Conservation (phyloP, 1,140 invertebrate species). For the Amyelois transitella region DNA sequence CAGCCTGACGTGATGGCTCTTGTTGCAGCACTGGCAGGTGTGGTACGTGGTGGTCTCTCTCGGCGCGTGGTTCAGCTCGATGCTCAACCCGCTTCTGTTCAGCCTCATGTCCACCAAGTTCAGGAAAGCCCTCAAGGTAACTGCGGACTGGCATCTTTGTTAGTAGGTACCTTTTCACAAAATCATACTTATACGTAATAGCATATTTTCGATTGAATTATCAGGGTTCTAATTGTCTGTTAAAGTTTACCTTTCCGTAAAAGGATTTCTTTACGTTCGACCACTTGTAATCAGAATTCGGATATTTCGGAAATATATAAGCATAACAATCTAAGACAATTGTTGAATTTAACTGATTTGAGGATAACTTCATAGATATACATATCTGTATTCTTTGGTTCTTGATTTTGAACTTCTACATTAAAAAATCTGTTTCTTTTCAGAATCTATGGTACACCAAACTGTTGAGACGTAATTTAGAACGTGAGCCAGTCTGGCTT, state of each 20-base stretch:
- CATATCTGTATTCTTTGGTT: not conserved
- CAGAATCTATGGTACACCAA: not conserved
- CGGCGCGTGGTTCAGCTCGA: conserved; percentile 48
- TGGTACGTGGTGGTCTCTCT: conserved; percentile 30
- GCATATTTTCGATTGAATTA: too few relatives aligned
- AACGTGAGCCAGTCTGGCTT: too few relatives aligned
- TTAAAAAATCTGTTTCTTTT: not conserved
- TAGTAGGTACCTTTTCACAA: too few relatives aligned
- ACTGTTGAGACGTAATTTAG: not conserved
- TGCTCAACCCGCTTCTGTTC: conserved; percentile 54
- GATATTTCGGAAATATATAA: not conserved
- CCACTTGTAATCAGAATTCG: too few relatives aligned
- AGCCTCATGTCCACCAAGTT: conserved; percentile 61
- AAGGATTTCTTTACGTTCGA: too few relatives aligned
- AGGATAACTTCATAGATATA: not conserved
- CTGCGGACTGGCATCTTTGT: not conserved
- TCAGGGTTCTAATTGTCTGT: too few relatives aligned
- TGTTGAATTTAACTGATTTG: not conserved
- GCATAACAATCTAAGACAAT: not conserved
- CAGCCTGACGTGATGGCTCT: not conserved
- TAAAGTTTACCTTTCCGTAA: too few relatives aligned
- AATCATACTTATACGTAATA: not conserved
- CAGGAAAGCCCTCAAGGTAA: conserved; percentile 45
- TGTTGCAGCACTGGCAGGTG: conserved; percentile 43
- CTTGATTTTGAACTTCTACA: not conserved